Evolutionary conservation across 2,888 invertebrate genomes (phyloP).

Genomic region (Napeogenes sylphis): DNA sequence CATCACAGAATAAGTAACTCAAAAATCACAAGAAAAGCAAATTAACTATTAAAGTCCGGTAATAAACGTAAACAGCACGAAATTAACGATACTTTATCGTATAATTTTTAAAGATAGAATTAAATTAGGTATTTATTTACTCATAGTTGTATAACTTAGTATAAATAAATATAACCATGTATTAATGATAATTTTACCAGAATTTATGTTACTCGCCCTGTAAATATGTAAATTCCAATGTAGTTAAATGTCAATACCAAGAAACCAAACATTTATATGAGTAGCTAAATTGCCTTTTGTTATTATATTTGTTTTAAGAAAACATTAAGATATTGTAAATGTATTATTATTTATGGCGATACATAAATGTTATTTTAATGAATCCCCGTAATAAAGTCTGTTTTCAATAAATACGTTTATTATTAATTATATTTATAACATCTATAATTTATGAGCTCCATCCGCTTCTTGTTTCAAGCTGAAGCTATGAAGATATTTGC

Average conservation of each 20-base stretch:
- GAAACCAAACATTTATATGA: slow-evolving; percentile 75
- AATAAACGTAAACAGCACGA: slow-evolving; percentile 8
- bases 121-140: slow-evolving; percentile 56
- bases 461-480: slow-evolving; percentile 23
- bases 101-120: slow-evolving; percentile 38
- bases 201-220: slow-evolving; percentile 62
- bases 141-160: slow-evolving; percentile 45
- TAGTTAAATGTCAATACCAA: slow-evolving; percentile 71
- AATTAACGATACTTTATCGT: slow-evolving; percentile 29
- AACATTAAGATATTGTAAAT: slow-evolving; percentile 52
- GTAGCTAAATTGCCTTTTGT: slow-evolving; percentile 72
- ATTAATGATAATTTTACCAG: slow-evolving; percentile 60
- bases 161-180: slow-evolving; percentile 38
- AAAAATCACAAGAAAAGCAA: slow-evolving; percentile 25
- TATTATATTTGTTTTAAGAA: slow-evolving; percentile 61
- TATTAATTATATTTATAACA: slow-evolving; percentile 13
- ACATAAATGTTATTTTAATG: slow-evolving; percentile 60
- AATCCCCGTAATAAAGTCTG: slow-evolving; percentile 70
- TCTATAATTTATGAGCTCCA: slow-evolving; percentile 4
- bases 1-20: neutral
- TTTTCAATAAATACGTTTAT: slow-evolving; percentile 57
- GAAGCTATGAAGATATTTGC: slow-evolving; percentile 44
- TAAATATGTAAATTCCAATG: slow-evolving; percentile 76
- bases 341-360: slow-evolving; percentile 65
- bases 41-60: neutral